Evolutionary conservation across 2,113 vertebrate species (phyloP).

Genomic region (Choloepus hoffmanni): DNA sequence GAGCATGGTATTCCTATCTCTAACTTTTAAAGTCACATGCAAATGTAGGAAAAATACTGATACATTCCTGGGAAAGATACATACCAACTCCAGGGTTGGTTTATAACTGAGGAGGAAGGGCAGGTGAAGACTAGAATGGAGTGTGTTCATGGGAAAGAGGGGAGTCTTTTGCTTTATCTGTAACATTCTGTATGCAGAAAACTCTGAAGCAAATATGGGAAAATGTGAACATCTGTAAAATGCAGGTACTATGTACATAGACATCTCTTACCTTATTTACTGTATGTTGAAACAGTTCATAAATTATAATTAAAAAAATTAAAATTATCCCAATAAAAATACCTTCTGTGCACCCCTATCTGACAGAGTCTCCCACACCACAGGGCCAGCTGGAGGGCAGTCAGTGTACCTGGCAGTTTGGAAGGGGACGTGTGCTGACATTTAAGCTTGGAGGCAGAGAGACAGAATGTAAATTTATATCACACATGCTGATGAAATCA

Average conservation of each 20-base stretch:
- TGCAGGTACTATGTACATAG: neutral
- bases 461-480: slow-evolving; percentile 68
- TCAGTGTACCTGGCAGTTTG: neutral
- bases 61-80: neutral
- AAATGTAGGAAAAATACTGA: neutral
- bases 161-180: neutral
- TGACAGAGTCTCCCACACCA: neutral
- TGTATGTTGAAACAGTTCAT: neutral
- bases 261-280: neutral
- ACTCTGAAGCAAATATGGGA: neutral
- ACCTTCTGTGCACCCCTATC: neutral
- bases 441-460: slow-evolving; percentile 28
- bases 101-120: neutral
- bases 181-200: neutral
- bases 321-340: neutral
- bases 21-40: neutral
- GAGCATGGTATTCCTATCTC: neutral
- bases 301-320: neutral
- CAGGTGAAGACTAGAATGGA: too few relatives aligned
- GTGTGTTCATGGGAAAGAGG: too few relatives aligned
- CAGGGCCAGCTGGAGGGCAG: neutral
- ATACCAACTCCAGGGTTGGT: too few relatives aligned
- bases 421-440: slow-evolving; percentile 25
- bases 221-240: neutral
- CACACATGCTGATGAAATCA: slow-evolving; percentile 57